Percentiles rank a stretch among this genome's conserved stretches.
These are phyloP conservation scores for Ardeotis arabs DNA, from an alignment of 2,113 vertebrate genomes.

Conservation along the genomic window DNA sequence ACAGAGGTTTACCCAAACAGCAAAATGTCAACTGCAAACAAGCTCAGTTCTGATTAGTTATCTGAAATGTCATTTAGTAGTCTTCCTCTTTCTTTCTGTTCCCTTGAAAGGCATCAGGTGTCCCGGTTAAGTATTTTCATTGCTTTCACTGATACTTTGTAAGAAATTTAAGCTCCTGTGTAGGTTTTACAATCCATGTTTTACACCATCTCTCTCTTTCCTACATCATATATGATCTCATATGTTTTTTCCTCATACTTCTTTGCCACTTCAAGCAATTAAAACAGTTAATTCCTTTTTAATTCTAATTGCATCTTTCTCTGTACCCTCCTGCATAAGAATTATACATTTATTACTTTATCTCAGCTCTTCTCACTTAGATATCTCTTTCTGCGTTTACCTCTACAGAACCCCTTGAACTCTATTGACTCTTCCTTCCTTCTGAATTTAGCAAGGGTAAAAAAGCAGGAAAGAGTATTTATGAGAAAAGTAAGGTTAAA, in stretches of 20 bases:
- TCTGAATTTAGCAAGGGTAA: background rate
- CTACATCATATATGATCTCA: background rate
- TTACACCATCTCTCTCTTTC: background rate
- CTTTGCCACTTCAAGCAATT: background rate
- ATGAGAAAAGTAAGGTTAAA: background rate
- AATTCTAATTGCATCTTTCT: background rate
- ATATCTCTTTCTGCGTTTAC: background rate
- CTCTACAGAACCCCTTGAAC: background rate
- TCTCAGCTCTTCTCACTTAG: background rate
- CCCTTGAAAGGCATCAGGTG: background rate
- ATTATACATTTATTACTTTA: background rate
- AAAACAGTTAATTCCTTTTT: background rate
- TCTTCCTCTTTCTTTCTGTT: background rate
- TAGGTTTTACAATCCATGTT: background rate
- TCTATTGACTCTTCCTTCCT: background rate
- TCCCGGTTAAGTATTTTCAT: background rate
- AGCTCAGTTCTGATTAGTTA: background rate
- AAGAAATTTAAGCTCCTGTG: background rate
- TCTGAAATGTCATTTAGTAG: background rate
- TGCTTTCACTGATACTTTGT: background rate
- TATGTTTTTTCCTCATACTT: background rate
- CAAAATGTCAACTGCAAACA: background rate
- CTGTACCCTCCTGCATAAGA: background rate
- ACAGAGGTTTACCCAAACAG: background rate
- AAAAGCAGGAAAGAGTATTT: background rate